Base-by-base conservation (phyloP, 1,140 invertebrate genomes). In the Acromyrmex echinatior region DNA sequence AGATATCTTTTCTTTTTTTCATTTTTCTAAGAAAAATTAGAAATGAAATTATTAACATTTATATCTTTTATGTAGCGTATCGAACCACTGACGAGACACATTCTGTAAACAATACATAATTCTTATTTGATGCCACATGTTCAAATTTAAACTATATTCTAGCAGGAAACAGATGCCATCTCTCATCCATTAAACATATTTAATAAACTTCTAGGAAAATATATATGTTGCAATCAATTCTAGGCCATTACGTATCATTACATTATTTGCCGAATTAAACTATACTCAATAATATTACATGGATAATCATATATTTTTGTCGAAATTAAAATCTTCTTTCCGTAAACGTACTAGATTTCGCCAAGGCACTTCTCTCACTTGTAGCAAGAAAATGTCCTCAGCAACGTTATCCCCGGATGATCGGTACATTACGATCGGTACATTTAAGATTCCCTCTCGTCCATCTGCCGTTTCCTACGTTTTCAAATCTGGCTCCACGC, bases 401-500 rank as follows among this genome's bases (percentile, higher is more conserved):
- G n/a, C 53, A 70, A n/a, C 12, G 60, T 87, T 39, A 74, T 76
- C 70, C 28, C 63, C 51, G 18, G 25, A 25, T 18, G 77, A 79
- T 58, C 68, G 79, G 56, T 77, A 60, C n/a, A 81, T 86, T 88
- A 80, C 63, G 49, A 28, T 51, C 66, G 39, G 21, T 70, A 87
- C 77, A 76, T 87, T 66, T 77, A 53, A 63, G 58, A 66, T 73
- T 92, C 89, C 90, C 88, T 87, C 45, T 49, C 90, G 86, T 79
- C 81, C 65, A 60, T 79, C 74, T 25, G 63, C 70, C 80, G 60
- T 78, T 87, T 58, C 77, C 77, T 93, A 94, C 78, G 89, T 88
- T 94, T 94, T 94, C 76, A 91, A 90, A 88, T 92, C 92, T 81
- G 90, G 88, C 63, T 73, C 81, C 74, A 87, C 87, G 88, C 76